Base-by-base conservation (phyloP, 2,113 vertebrate species). In the Acanthochromis polyacanthus region DNA sequence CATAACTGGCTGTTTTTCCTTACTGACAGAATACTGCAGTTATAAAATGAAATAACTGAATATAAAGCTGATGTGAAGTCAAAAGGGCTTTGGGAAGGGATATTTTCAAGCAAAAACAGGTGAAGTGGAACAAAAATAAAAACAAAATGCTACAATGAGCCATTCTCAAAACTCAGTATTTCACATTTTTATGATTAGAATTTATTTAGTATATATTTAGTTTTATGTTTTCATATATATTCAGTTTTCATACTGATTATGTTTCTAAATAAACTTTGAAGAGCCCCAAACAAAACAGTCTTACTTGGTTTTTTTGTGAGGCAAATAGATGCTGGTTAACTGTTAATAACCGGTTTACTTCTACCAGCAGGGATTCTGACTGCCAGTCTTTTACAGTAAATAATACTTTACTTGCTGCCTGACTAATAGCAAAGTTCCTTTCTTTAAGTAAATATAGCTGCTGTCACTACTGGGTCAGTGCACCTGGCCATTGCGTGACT, bases 401-500 rank as follows among this genome's bases (percentile, higher is more conserved):
- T 81, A 22, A 59, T 10, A 74, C n/a, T 66, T 66, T 61, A 22
- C 38, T 77, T 36, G 19, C n/a, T 55, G 20, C 32, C 43, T 45
- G 25, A 60, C n/a, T 50, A 38, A 55, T 14, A 63, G 20, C 16
- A 0, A 36, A 63, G 23, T 40, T 62, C 3, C 10, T 23, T 55
- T 71, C 32, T 46, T 3, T n/a, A 36, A 74, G 52, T 74, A 76
- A 84, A 80, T 82, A 70, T 56, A 82, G 60, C 40, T 14, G 23
- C 16, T 25, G 28, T 15, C n/a, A 9, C 40, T 69, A 62, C 65
- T 71, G 70, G 77, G 63, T 85, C 67, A 71, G 40, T 78, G 77
- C 65, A 70, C 55, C 64, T 52, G 48, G 60, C 38, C 32, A 36
- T 80, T 79, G 77, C 68, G 14, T 87, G 71, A 84, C 63, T 67